Evolutionary conservation across 2,888 invertebrate species (phyloP), one percentile per base, ranked within the genome.

Genomic region (Thecocarcelia acutangulata): DNA sequence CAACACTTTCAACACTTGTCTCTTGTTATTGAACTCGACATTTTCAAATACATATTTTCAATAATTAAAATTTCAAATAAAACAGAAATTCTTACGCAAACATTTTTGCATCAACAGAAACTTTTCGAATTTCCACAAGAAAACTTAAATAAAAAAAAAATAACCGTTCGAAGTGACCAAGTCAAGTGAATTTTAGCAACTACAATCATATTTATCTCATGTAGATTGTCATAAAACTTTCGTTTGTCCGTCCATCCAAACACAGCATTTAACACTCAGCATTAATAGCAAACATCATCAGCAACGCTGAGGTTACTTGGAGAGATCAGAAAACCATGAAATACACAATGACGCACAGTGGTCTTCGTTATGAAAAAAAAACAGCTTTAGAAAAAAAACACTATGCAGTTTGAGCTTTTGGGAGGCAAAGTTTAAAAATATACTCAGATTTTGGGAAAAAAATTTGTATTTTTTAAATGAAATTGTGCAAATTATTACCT

Each of bases 81-180:
- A 17, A 63, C 79, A 74, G 21, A 58, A 50, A 70, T 61, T 83
- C 84, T 84, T 86, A 83, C 83, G 74, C 80, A 79, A 79, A 64
- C 70, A 82, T 81, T 75, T 76, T 78, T 63, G 64, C 77, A 77
- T 70, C 74, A 33, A 33, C 2, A 24, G 5, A 24, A 33, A 33
- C 33, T 3, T 74, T 48, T 75, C 48, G 19, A 42, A 40, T 50
- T 40, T 48, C 48, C 40, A 37, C 56, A 8, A 66, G 11, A 40
- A 48, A 46, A 44, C 15, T 17, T 46, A 56, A 64, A 56, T 46
- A 56, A 64, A 56, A 4, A 19, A 66, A 69, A 74, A 64, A 33
- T 33, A 33, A 64, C 74, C 74, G 81, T 74, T 82, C 81, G 81
- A 78, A 77, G 78, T 82, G 77, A 64, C 74, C 78, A 74, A 82